Conservation (phyloP, 2,797 vertebrate genomes). For the Thamnophis elegans region DNA sequence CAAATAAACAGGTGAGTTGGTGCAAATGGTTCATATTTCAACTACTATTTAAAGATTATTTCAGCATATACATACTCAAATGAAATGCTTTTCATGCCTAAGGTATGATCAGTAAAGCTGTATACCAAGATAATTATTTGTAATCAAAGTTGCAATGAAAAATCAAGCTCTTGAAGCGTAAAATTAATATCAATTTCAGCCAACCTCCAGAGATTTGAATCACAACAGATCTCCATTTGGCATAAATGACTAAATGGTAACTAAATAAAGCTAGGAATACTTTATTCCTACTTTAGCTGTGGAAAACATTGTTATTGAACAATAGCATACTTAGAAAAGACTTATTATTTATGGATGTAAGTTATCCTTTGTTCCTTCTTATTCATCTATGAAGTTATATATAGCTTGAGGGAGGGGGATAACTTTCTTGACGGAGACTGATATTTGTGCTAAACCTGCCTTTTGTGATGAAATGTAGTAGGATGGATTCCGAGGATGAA, state of each 20-base stretch:
- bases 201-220: neutral
- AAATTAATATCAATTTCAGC: neutral
- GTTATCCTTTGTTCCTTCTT: neutral
- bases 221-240: neutral
- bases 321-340: neutral
- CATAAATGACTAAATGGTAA: conserved; percentile 4
- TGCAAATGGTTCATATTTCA: neutral
- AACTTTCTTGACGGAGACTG: neutral
- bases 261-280: neutral
- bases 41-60: neutral
- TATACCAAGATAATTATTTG: neutral
- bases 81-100: neutral
- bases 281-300: neutral
- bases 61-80: neutral
- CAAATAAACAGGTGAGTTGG: neutral
- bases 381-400: neutral
- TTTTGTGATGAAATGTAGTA: neutral
- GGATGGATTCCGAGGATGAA: neutral
- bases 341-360: neutral
- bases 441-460: neutral
- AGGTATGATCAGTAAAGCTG: neutral
- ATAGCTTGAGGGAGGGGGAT: neutral
- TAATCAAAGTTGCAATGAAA: neutral
- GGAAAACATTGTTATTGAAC: neutral
- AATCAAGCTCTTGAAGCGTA: neutral